Base-by-base conservation (phyloP, 1,140 invertebrate species). In the Protaetia brevitarsis region DNA sequence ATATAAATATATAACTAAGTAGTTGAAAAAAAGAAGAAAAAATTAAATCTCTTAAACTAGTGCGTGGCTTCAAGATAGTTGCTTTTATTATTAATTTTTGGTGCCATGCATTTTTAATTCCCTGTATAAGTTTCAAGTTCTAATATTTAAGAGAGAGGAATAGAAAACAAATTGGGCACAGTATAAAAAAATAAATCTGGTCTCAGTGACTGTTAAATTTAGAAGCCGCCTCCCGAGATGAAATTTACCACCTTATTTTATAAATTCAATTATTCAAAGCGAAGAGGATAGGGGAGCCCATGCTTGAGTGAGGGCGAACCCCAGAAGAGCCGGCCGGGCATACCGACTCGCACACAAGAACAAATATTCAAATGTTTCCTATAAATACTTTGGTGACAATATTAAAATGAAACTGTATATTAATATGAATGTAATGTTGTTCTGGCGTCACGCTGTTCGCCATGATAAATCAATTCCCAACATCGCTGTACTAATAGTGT, bases 371-470 rank as follows among this genome's bases (percentile, higher is more conserved):
- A 65, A 63, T 59, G 29, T 16, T 65, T n/a, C 66, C 70, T 75
- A 77, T 76, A 76, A 76, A 76, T 77, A 77, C 67, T 67, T 73
- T 77, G 76, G 76, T 77, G 76, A 77, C 76, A 77, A 77, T 77
- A 77, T 77, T 77, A 77, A 76, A 77, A 77, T 77, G 69, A 70
- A 75, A 76, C 72, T 65, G 70, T 72, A 74, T 76, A 76, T 77
- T 77, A 77, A 76, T 76, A 76, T 68, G 71, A 74, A 73, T 75
- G 74, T 77, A 76, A 76, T 77, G 72, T 72, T 69, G 71, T 69
- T 60, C 63, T 64, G 70, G 36, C 70, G n/a, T 61, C 76, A 74
- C 67, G 72, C 67, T 65, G 74, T 45, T 63, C 64, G 59, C 66
- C 69, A 76, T 77, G 76, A 77, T 77, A 77, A 77, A 77, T 77